Base-by-base conservation (phyloP, 2,113 vertebrate genomes). In the Xenopus tropicalis region DNA sequence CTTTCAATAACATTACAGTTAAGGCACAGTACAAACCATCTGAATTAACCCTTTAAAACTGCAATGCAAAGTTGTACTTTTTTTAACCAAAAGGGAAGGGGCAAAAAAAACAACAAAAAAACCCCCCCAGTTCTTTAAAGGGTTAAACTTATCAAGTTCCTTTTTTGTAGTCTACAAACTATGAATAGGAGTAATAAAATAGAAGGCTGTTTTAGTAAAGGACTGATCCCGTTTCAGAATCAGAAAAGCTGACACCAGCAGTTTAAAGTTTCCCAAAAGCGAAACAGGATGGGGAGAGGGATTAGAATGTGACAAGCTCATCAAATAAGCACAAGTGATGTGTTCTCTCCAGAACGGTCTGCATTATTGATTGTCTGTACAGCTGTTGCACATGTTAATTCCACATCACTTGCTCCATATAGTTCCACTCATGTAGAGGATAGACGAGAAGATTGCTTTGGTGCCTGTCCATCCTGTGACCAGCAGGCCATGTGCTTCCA, bases 251-350 rank as follows among this genome's bases (percentile, higher is more conserved):
- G 95, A 96, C 92, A 88, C 84, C 89, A 92, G 90, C 92, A 88
- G 89, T 92, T 54, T 90, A 90, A 92, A 92, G 86, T 90, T 92
- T 94, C 93, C 94, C 89, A 93, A 94, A 91, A 91, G 89, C 91
- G 91, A 91, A 91, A 91, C 88, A 91, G 92, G 90, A 91, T 89
- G 88, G 89, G 88, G 85, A 73, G 83, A 85, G 79, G 90, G 93
- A 93, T 95, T 95, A 96, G 91, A 94, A 95, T 92, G 94, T 95
- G 94, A 96, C 94, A 94, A 91, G 92, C 93, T 95, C 94, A 93
- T 95, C 93, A 94, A 92, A 95, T 83, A 86, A 93, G 94, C 93
- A 93, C 91, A 86, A 96, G 94, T 92, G 93, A 94, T 91, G 92
- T 91, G 89, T 94, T 94, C 92, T 94, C 95, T 95, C 95, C 92